Percentiles rank a stretch among this genome's conserved stretches.
These are phyloP conservation scores for Agonopterix arenella DNA, from an alignment of 2,888 invertebrate species.

Conservation along the genomic window DNA sequence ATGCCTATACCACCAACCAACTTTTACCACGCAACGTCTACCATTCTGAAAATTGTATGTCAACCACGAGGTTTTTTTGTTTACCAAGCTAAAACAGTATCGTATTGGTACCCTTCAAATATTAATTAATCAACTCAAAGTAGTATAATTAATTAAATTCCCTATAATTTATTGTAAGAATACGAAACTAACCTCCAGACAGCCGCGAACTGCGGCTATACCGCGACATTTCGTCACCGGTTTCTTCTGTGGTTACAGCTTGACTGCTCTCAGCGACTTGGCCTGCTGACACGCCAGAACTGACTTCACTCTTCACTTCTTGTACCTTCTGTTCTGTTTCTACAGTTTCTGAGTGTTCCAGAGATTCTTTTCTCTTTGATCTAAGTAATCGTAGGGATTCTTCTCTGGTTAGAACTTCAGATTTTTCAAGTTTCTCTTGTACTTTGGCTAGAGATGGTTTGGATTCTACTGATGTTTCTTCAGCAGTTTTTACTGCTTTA, in stretches of 20 bases:
- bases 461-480: conserved; percentile 1
- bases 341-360: conserved; percentile 4
- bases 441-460: conserved; percentile 8
- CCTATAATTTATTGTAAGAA: too few relatives aligned
- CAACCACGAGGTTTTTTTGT: too few relatives aligned
- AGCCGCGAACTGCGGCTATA: conserved; percentile 79
- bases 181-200: conserved; percentile 71
- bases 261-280: conserved; percentile 38
- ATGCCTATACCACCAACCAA: too few relatives aligned
- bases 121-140: too few relatives aligned
- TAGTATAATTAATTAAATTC: too few relatives aligned
- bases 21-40: too few relatives aligned
- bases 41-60: too few relatives aligned
- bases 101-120: too few relatives aligned
- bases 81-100: too few relatives aligned
- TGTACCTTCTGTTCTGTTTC: conserved; percentile 8
- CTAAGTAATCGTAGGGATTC: conserved; percentile 7
- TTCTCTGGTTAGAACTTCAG: conserved; percentile 12
- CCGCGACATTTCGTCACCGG: conserved; percentile 72
- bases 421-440: conserved; percentile 11
- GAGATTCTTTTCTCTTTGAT: conserved; percentile 4
- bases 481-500: conserved; percentile 24
- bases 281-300: conserved; percentile 27
- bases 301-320: conserved; percentile 14
- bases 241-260: conserved; percentile 58